Conservation (phyloP, 1,140 invertebrate genomes). For the Heliconius hermathena region DNA sequence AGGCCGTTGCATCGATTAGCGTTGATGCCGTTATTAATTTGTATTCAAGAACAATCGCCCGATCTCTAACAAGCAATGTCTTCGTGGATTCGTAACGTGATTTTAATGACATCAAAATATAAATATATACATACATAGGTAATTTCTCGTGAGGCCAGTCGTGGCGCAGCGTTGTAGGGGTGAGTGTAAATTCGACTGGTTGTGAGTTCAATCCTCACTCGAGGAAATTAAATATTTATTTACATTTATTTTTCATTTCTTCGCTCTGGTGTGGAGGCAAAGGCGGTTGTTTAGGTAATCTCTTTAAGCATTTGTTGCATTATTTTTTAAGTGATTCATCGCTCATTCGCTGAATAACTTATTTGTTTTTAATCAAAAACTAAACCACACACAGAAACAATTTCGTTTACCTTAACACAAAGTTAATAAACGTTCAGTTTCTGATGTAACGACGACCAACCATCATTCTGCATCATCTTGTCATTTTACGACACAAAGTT, state of each 20-base stretch:
- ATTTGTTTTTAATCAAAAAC: no score
- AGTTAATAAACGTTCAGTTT: background rate
- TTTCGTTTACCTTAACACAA: background rate
- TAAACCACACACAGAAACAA: background rate
- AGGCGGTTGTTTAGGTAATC: no score
- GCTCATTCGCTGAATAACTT: no score
- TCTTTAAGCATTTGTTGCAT: no score
- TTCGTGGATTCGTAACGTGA: background rate
- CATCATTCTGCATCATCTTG: conserved; percentile 20
- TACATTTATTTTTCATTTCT: no score
- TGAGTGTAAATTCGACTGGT: no score
- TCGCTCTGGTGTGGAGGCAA: no score
- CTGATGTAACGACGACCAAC: background rate
- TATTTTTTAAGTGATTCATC: no score
- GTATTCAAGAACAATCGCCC: conserved; percentile 12
- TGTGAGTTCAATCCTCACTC: no score
- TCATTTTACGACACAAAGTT: conserved; percentile 21
- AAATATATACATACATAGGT: background rate
- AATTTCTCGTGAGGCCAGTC: no score
- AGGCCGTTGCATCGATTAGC: conserved; percentile 9
- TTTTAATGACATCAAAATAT: conserved; percentile 7
- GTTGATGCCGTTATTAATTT: conserved; percentile 21
- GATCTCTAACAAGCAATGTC: conserved; percentile 6
- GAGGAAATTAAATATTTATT: no score
- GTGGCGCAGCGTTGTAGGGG: no score